Base-by-base conservation (phyloP, 2,113 vertebrate genomes). In the Ammodramus savannarum region DNA sequence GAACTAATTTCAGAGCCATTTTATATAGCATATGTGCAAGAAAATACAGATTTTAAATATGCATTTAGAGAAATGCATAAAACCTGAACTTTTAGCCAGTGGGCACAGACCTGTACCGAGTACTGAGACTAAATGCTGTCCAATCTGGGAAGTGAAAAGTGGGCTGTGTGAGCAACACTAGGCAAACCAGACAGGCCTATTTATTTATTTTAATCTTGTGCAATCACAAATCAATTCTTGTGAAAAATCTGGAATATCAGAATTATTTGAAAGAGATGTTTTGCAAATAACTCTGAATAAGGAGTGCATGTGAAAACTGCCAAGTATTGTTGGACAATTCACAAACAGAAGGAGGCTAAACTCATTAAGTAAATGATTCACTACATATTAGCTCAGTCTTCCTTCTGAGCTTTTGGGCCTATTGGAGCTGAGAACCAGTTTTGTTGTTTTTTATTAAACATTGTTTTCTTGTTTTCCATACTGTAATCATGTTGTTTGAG, bases 281-380 rank as follows among this genome's bases (percentile, higher is more conserved):
- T 95, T 94, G 19, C 44, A 93, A 95, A 94, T 77, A 89, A 68
- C 34, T 84, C 58, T 51, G 32, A 85, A 62, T 29, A 87, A 49
- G 48, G 25, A 84, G 22, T 0, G 0, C 38, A 6, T 63, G 22
- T 90, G 57, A 68, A 87, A 88, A 85, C 65, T 85, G 68, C 36
- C 83, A 89, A 78, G 49, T 49, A 16, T 36, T 95, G 51, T 61
- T 93, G 89, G 80, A 79, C 62, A 92, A 41, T 72, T 85, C 0
- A 0, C 58, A 73, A 85, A 66, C 62, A 75, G 68, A 62, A 83
- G 43, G 46, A 65, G 21, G 69, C 61, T 85, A 59, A 78, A 90
- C 69, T 72, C 11, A 78, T 87, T 72, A 54, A 89, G 34, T 67
- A 46, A 74, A 85, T 82, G 62, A 87, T 82, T 96, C 57, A 57